Conservation (phyloP, 2,113 vertebrate genomes). For the Baryphthengus martii region DNA sequence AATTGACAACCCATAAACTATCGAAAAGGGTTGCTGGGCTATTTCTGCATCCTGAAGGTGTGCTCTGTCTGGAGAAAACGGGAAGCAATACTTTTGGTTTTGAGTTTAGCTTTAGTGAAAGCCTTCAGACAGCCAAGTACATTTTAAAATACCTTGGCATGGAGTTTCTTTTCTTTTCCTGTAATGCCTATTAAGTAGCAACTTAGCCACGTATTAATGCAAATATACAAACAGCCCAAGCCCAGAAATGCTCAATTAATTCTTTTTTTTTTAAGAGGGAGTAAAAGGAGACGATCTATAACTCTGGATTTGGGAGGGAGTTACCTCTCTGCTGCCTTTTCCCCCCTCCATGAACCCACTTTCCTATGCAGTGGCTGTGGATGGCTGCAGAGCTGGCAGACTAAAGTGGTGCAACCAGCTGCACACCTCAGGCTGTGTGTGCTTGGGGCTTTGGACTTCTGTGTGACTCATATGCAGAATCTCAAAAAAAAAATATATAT, state of each 20-base stretch:
- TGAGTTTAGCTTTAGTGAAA: not conserved
- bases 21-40: not conserved
- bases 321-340: not conserved
- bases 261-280: not conserved
- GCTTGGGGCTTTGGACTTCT: not conserved
- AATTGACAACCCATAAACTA: conserved; percentile 11
- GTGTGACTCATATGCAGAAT: not conserved
- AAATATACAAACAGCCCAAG: not conserved
- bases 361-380: not conserved
- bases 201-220: not conserved
- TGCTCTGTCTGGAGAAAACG: not conserved
- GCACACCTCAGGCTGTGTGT: accelerated
- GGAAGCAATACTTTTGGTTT: not conserved
- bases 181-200: not conserved
- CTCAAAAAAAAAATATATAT: no score
- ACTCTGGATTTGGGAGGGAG: not conserved
- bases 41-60: not conserved
- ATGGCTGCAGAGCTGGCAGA: not conserved
- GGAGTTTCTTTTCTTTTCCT: not conserved
- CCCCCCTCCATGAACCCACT: not conserved
- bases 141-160: not conserved
- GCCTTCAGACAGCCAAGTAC: not conserved
- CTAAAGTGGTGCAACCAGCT: accelerated
- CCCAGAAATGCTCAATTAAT: not conserved
- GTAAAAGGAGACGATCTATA: not conserved